Evolutionary conservation across 2,888 invertebrate species (phyloP).

Genomic region (Cylloceria caligata): DNA sequence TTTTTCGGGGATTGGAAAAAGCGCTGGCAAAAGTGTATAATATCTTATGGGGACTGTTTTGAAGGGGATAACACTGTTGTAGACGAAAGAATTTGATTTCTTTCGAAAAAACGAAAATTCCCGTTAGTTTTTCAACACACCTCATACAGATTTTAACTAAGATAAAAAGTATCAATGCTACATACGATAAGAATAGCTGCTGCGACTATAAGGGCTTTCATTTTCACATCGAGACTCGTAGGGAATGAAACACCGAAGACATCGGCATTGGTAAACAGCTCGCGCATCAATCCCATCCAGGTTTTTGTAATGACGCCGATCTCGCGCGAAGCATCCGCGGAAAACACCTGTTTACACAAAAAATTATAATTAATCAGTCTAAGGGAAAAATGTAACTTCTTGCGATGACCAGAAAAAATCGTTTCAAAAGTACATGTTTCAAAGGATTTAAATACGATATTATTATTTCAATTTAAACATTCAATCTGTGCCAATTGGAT

Average conservation of each 20-base stretch:
- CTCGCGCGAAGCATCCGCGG: slow-evolving; percentile 90
- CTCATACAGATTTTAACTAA: too few species aligned
- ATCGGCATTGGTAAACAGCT: slow-evolving; percentile 94
- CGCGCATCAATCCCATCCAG: slow-evolving; percentile 93
- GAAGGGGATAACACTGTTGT: too few species aligned
- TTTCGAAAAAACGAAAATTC: too few species aligned
- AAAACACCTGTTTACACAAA: slow-evolving; percentile 87
- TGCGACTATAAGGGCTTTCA: slow-evolving; percentile 92
- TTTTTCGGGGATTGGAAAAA: too few species aligned
- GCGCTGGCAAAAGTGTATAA: too few species aligned
- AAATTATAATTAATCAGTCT: neutral
- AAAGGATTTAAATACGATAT: too few species aligned
- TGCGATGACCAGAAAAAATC: neutral
- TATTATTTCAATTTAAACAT: too few species aligned
- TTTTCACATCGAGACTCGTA: slow-evolving; percentile 93
- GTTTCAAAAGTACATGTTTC: too few species aligned
- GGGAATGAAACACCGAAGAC: slow-evolving; percentile 97
- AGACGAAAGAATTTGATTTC: too few species aligned
- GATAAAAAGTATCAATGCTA: slow-evolving; percentile 76
- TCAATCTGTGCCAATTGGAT: too few species aligned
- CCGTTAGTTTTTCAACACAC: too few species aligned
- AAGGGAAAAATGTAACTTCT: neutral
- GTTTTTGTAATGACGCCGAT: slow-evolving; percentile 96
- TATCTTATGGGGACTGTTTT: too few species aligned
- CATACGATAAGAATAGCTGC: slow-evolving; percentile 93